These are phyloP conservation scores for Ephydatia muelleri DNA, from an alignment of 37 sponge, comb jelly and placozoan genomes.

Conservation along the genomic window DNA sequence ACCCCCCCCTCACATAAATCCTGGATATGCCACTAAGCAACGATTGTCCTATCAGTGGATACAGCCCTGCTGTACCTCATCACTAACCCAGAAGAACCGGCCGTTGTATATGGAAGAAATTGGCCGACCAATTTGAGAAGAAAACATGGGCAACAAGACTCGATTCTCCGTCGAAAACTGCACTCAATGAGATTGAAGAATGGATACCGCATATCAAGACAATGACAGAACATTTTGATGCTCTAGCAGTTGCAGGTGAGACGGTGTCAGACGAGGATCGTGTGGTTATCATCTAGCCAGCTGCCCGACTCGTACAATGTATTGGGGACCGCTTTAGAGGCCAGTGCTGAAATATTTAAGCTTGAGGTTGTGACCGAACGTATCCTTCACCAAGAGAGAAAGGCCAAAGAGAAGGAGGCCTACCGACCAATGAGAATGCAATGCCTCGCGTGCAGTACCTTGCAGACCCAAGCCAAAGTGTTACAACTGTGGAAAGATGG, in stretches of 20 bases:
- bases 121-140: slow-evolving; percentile 56
- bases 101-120: slow-evolving; percentile 52
- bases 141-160: slow-evolving; percentile 64
- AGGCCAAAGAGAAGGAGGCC: slow-evolving; percentile 24
- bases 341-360: slow-evolving; percentile 25
- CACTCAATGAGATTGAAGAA: slow-evolving; percentile 46
- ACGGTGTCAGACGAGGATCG: slow-evolving; percentile 45
- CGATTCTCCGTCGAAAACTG: slow-evolving; percentile 31
- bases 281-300: slow-evolving; percentile 58
- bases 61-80: slow-evolving; percentile 45
- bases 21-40: no score
- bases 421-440: slow-evolving; percentile 16
- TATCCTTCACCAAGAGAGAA: slow-evolving; percentile 47
- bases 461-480: slow-evolving; percentile 21
- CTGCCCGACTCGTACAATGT: slow-evolving; percentile 52
- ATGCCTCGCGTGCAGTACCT: slow-evolving; percentile 21
- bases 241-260: slow-evolving; percentile 36
- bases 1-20: no score
- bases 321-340: slow-evolving; percentile 60
- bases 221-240: slow-evolving; percentile 58
- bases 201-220: slow-evolving; percentile 49
- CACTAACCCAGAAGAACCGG: slow-evolving; percentile 53
- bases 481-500: slow-evolving; percentile 30
- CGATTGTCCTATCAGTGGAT: slow-evolving; percentile 45
- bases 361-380: slow-evolving; percentile 41